Base-by-base conservation (phyloP, 2,113 vertebrate species). In the Harpagus bidentatus region DNA sequence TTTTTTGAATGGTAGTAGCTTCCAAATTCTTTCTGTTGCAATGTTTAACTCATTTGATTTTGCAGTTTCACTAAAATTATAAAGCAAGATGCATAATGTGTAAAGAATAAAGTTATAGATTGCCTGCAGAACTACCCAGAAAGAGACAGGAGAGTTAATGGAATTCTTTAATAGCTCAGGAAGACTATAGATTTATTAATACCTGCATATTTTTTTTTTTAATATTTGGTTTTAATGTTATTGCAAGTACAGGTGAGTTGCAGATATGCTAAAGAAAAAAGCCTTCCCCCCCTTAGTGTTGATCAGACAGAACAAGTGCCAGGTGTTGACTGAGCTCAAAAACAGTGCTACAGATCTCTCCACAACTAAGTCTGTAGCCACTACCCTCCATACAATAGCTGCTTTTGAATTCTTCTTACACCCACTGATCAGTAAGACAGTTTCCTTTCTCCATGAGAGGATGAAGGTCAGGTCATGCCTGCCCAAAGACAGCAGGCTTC, bases 1-100 rank as follows among this genome's bases (percentile, higher is more conserved):
- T 65, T 67, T 67, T 91, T 61, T 79, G 4, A 66, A 67, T 20
- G 88, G 9, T 45, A 58, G 15, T 48, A 66, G 10, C 11, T 87
- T 82, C 16, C 36, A 88, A 42, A 55, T 34, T 76, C 22, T 89
- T 85, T 72, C 38, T 72, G 28, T 84, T 62, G 8, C 5, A 89
- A 43, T 56, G 23, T 79, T 71, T 89, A 82, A 56, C n/a, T 55
- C 2, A 34, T 58, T 50, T 69, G 48, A 66, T 34, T 91, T 79
- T 82, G 4, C 20, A n/a, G 25, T 82, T 92, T 81, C 31, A 17
- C 31, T 53, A 34, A 47, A 43, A 34, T 69, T 67, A 13, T 82
- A 50, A 32, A 6, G 3, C 0, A 0, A 91, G 14, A 42, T 56
- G 7, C 3, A 10, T 85, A 48, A 40, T 6, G 1, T 82, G 43